Percentiles rank a stretch among this genome's conserved stretches.
phyloP scores from a whole-genome alignment of 1,140 invertebrate species.

The Procambarus virginalis region DNA sequence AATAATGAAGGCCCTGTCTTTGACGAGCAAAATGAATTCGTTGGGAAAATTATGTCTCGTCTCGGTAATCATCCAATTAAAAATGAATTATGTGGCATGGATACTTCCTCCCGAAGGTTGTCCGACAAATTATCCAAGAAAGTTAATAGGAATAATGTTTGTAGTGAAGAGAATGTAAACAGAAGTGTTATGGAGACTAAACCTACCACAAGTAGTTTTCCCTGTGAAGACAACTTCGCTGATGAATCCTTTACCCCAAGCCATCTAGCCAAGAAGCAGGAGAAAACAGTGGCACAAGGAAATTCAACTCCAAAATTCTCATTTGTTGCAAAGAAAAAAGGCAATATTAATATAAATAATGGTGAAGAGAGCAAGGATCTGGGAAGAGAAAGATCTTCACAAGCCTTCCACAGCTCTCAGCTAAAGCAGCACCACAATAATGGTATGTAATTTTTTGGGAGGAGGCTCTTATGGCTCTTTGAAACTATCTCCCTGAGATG shows the following conservation, averaged over 20 bases:
- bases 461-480: too few species aligned
- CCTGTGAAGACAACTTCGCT: not conserved
- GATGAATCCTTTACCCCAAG: not conserved
- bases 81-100: not conserved
- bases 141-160: not conserved
- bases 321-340: conserved; percentile 1
- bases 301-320: conserved; percentile 19
- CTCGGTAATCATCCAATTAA: not conserved
- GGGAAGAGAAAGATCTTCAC: not conserved
- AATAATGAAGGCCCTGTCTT: not conserved
- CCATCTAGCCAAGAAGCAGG: not conserved
- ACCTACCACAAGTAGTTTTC: not conserved
- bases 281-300: not conserved
- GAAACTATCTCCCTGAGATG: too few species aligned
- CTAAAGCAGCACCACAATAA: not conserved
- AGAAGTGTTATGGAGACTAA: not conserved
- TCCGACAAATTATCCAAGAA: not conserved
- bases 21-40: not conserved
- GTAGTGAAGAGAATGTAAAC: not conserved
- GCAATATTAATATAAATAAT: not conserved
- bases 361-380: not conserved
- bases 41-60: not conserved
- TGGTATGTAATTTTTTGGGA: not conserved
- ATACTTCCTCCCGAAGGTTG: not conserved
- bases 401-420: not conserved